Conservation (phyloP, 92 coral and sea anemone species). For the Palythoa grandis region DNA sequence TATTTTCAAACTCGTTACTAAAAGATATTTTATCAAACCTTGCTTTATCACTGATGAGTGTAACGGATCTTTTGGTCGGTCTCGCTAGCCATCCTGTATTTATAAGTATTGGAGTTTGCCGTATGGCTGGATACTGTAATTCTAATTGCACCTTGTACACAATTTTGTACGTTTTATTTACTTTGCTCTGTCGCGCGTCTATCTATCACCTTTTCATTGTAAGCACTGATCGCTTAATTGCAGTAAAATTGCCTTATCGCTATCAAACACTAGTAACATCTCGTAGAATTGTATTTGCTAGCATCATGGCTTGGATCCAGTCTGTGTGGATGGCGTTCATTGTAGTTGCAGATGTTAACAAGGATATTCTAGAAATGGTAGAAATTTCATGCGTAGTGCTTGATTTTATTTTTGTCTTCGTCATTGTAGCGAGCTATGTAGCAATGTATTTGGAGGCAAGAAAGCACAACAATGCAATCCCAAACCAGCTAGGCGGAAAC, state of each 20-base stretch:
- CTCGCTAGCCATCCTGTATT: background rate
- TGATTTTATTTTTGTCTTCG: background rate
- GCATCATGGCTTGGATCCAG: background rate
- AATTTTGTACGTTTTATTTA: no score
- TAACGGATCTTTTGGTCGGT: background rate
- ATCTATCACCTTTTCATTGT: background rate
- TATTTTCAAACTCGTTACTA: background rate
- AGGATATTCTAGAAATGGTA: background rate
- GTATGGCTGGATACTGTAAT: no score
- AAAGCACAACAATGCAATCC: background rate
- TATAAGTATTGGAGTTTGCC: background rate
- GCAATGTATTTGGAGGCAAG: background rate
- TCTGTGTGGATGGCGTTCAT: background rate
- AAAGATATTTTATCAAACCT: background rate
- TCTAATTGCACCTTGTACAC: background rate
- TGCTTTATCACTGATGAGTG: background rate
- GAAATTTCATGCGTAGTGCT: background rate
- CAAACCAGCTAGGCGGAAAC: background rate
- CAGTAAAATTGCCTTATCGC: no score
- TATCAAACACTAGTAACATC: no score
- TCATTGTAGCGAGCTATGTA: background rate
- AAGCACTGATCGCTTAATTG: no score
- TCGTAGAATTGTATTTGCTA: no score
- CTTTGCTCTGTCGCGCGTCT: background rate
- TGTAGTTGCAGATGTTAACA: no score